Evolutionary conservation across 2,797 vertebrate species (phyloP), one percentile per base, ranked within the genome.

Genomic region (Perodicticus potto): DNA sequence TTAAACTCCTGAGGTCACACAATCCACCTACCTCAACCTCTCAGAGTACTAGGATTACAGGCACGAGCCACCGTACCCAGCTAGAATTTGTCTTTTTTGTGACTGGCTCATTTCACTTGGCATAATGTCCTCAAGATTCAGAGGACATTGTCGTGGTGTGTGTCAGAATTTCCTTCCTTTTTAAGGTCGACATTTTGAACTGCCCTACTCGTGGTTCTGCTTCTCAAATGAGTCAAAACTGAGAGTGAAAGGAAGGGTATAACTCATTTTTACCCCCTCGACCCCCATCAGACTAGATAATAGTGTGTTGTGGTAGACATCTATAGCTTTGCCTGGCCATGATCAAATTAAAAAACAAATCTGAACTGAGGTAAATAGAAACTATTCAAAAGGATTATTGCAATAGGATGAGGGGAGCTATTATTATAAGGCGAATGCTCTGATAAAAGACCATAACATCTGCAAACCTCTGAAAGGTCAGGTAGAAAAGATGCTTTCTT

Each of bases 321-420:
- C 7, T 93, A 40, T 67, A 55, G 25, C 81, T 86, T 69, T 43
- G 23, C 93, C 55, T 91, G 43, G 8, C 37, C 78, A 82, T 19
- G 29, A 32, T 76, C 78, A 92, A 94, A 87, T 77, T 45, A 63
- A 89, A 86, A 61, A 59, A 65, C 1, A 83, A 78, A 86, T 27
- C 61, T 80, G 40, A 76, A 67, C 14, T 17, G 27, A 95, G 65
- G 45, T 86, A 63, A 81, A 8, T 65, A 61, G 45, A 83, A 32
- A 69, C 85, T 74, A 37, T 76, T 83, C 43, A 61, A 74, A 81
- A 93, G 20, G 43, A 83, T 25, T 84, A 59, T 67, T 93, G 67
- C 23, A 80, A 5, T 25, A 29, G 78, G 72, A 34, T 29, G 40
- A 74, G 20, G 49, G 2, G 40, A 20, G 19, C 40, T 37, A 10